Evolutionary conservation across 1,140 invertebrate species (phyloP), one percentile per base, ranked within the genome.

Genomic region (Hylaeus anthracinus): DNA sequence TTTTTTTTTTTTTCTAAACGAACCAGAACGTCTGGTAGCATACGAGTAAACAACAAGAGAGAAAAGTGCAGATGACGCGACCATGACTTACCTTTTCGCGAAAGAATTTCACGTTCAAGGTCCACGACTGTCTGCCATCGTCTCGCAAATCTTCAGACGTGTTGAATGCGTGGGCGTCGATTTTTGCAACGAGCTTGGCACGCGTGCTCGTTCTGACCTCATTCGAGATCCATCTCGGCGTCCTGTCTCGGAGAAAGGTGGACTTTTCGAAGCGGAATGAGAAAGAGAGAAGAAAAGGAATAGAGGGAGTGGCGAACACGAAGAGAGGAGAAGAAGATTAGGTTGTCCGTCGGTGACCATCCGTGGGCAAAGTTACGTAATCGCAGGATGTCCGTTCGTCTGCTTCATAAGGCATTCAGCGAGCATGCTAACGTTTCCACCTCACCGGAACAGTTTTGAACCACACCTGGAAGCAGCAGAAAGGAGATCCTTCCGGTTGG

Each of bases 61-160:
- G 43, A 14, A 41, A 4, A 41, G 5, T 64, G 43, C 37, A 39
- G 4, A 64, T 15, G 6, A 72, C 37, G 51, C 70, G 58, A 76
- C 81, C 56, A 53, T 63, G 67, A 37, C 37, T 51, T 48, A 14
- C 6, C 2, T 43, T 58, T 39, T 37, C 73, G 66, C 43, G 51
- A 65, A 82, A n/a, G 51, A 67, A 72, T 85, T 85, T 85, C 84
- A 85, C 77, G 84, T 85, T 83, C 81, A 85, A 85, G 83, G 83
- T 26, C 45, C 76, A 14, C 66, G 43, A 48, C n/a, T 37, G 61
- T 51, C 15, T 63, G 45, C 56, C 83, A 79, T 65, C 55, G 81
- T 85, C 75, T 70, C 61, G 66, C 39, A 48, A 61, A 53, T 37
- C 51, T 1, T 67, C 12, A 69, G 5, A 64, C 15, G 15, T 26